Base-by-base conservation (phyloP, 2,888 invertebrate species). In the Diarsia mendica region DNA sequence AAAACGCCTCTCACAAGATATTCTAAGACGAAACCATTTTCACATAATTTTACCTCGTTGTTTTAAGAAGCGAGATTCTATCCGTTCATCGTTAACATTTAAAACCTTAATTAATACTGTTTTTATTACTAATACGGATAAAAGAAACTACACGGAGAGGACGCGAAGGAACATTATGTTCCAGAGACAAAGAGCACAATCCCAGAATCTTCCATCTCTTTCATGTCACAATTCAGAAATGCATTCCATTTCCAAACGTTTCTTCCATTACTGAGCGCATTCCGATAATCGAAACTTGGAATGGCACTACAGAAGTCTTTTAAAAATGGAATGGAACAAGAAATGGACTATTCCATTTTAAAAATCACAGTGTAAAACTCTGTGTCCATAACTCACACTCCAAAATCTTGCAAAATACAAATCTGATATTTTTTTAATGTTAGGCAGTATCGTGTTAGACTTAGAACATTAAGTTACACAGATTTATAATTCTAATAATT, bases 381-480 rank as follows among this genome's bases (percentile, higher is more conserved):
- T 87, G 87, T 82, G 85, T 82, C 83, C 83, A 78, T 79, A 74
- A 83, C 85, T 88, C 86, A 87, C 89, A 89, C 89, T 90, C 88
- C 87, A 73, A 83, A 76, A 84, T 82, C 81, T 82, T 84, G 82
- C 82, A 82, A 89, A 86, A 88, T 90, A 92, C 88, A 91, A 91
- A 92, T 91, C 89, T 94, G 93, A 94, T 94, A 94, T 93, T 88
- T 89, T 79, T 79, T 89, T 87, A 89, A 90, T 88, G 87, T 92
- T 92, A 94, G 96, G 96, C 96, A 96, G 96, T 95, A 93, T 95
- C 90, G 90, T 93, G 95, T 96, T 95, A 94, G 90, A 93, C 90
- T 94, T 93, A 93, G 85, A 91, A 92, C 91, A 92, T 92, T 90
- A 92, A 91, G 89, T 89, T 93, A 92, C 89, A 91, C 90, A 90